Base-by-base conservation (phyloP, 2,113 vertebrate genomes). In the Dermatemys mawii region DNA sequence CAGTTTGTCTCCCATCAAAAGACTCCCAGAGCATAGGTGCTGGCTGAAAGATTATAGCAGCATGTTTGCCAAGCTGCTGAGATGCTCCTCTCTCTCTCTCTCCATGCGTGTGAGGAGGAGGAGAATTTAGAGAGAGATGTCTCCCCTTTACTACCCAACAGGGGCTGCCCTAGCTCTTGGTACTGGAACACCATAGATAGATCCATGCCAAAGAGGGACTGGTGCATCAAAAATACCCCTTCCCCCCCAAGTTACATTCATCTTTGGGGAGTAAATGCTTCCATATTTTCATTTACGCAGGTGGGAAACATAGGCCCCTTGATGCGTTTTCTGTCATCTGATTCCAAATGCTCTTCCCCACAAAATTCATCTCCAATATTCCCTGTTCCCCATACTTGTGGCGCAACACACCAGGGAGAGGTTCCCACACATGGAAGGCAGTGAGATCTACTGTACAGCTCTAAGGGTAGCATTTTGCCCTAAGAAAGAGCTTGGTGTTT, bases 61-160 rank as follows among this genome's bases (percentile, higher is more conserved):
- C 6, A 0, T 8, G 12, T 84, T 21, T 78, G 13, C 1, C 0
- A 9, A 84, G 17, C 75, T 93, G 14, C 11, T 81, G 0, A 0
- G 0, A 41, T 8, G 6, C 41, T n/a, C n/a, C 13, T 76, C 24
- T 11, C 41, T 76, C 24, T 13, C 6, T 70, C n/a, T 70, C 63
- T 38, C 63, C 63, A 70, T 70, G n/a, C 19, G 32, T n/a, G 24
- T 76, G 41, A 46, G 73, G 41, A 44, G 24, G 22, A 75, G 38
- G 70, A 44, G 60, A 67, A 19, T 67, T 19, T 44, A 75, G 11
- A n/a, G n/a, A n/a, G n/a, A 26, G 10, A 21, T 24, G 38, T 44
- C 24, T 44, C 21, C 22, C 21, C 38, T 38, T 75, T 26, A 26
- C 41, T 41, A 44, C 11, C 38, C 10, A 22, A 21, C 3, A 8